Base-by-base conservation (phyloP, 2,888 invertebrate genomes). In the Tetranychus truncatus region DNA sequence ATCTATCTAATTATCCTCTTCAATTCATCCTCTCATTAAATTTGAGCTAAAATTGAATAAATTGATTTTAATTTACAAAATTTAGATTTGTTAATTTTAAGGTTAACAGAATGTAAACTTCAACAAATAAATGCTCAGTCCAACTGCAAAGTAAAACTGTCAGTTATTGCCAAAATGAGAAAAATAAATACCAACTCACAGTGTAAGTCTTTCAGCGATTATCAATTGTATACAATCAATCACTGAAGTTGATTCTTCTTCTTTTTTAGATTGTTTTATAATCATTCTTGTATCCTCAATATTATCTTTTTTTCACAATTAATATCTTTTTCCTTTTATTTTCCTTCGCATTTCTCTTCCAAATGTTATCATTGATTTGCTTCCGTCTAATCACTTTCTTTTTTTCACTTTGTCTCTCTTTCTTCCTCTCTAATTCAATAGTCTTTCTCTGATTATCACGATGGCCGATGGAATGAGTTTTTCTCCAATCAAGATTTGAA, bases 391-490 rank as follows among this genome's bases (percentile, higher is more conserved):
- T 55, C 15, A 55, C 55, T 55, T 55, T 55, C 15, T 55, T 55
- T 15, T 34, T 18, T n/a, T 66, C 18, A n/a, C 20, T 66, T 66
- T 18, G 18, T 66, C 34, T 34, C 34, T 34, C 34, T 24, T 24
- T 24, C 24, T 34, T 34, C 34, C 34, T 34, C 20, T 24, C 9
- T 6, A 18, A 8, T 67, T 20, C n/a, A 15, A 18, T 69, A 69
- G 69, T 69, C 69, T 69, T 69, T 69, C 69, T 20, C 69, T n/a
- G 69, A 24, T 24, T 69, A 21, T 34, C 21, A 24, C n/a, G 69
- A 69, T 24, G 24, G 24, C 24, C 20, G 69, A 11, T 69, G 69
- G 69, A 69, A 69, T 69, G 69, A 69, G 24, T 69, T 20, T 20
- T 20, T 34, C 20, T 69, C 69, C 20, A 69, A 34, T 72, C 24